Percentiles rank a stretch among this genome's conserved stretches.
These are phyloP conservation scores for Oryzias javanicus DNA, from an alignment of 2,113 vertebrate species.

Conservation along the genomic window DNA sequence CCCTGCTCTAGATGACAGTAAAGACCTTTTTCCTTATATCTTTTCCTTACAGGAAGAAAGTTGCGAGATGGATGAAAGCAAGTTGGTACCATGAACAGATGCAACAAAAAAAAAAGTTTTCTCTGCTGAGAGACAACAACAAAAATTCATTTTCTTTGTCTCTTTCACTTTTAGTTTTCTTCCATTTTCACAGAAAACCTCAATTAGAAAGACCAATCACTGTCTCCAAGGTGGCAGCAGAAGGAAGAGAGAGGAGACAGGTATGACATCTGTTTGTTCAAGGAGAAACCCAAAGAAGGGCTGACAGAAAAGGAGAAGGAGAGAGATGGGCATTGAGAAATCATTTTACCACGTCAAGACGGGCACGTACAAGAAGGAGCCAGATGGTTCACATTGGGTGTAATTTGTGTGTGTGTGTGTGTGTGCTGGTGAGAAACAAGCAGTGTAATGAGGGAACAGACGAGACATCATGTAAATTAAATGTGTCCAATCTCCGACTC, in stretches of 20 bases:
- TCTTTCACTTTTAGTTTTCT: conserved; percentile 13
- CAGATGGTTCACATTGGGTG: conserved; percentile 65
- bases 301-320: conserved; percentile 34
- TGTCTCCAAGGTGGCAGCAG: conserved; percentile 60
- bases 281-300: conserved; percentile 49
- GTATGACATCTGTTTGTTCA: conserved; percentile 72
- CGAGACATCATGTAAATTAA: conserved; percentile 99
- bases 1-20: too few species aligned
- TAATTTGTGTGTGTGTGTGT: conserved; percentile 35
- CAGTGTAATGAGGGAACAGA: conserved; percentile 96
- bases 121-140: conserved; percentile 43
- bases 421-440: conserved; percentile 75
- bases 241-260: conserved; percentile 41
- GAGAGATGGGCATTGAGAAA: conserved; percentile 60
- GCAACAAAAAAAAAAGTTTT: background rate
- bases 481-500: conserved; percentile 97
- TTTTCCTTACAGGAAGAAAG: conserved; percentile 14
- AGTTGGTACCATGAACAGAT: conserved; percentile 2
- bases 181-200: conserved; percentile 58
- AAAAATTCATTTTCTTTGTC: conserved; percentile 20
- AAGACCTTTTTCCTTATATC: conserved; percentile 33
- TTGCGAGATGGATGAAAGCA: conserved; percentile 16
- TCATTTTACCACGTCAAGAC: conserved; percentile 59
- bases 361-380: conserved; percentile 46
- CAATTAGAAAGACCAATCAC: conserved; percentile 56